Base-by-base conservation (phyloP, 30 jellyfish, hydroid and myxozoan species). In the Clytia hemisphaerica region DNA sequence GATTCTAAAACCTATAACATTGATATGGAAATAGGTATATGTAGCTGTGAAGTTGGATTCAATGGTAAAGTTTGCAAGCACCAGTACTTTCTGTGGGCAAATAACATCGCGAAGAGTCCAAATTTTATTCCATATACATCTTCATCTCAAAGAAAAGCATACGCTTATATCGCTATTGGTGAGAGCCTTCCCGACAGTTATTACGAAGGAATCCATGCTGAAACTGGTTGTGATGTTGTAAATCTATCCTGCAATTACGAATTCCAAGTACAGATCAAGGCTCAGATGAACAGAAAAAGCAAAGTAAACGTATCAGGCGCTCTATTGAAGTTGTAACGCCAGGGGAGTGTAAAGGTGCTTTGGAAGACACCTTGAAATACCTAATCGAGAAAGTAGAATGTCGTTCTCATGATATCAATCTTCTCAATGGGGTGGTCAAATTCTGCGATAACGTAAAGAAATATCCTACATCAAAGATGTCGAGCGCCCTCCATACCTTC, bases 1-100 rank as follows among this genome's bases (percentile, higher is more conserved):
- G 30, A 25, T 0, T 36, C 24, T 0, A 12, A 9, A 55, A 55
- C 25, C 25, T 55, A 55, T 55, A 42, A 22, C 22, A 28, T 61
- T 27, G 58, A 27, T 35, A 61, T 61, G 58, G 14, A 14, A 2
- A 28, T 24, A 16, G 75, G 60, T 3, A 18, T 35, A 18, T 61
- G 75, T 61, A 58, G 36, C 24, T 61, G 75, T 16, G 26, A 30
- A 31, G 21, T 21, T 14, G 75, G 60, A 22, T 37, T 42, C 16
- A 42, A 37, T 65, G 78, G 71, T 0, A 37, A 67, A 10, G 45
- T 31, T 10, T 65, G 78, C 18, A 65, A 65, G 30, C 78, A 42
- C 9, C 78, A 65, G 30, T 65, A 65, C 33, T n/a, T 65, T 42
- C 45, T 65, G 6, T 65, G 78, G 78, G 28, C 26, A 16, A 65